These are phyloP conservation scores for Prosopocoilus inquinatus DNA, from an alignment of 2,888 invertebrate species.

Conservation along the genomic window DNA sequence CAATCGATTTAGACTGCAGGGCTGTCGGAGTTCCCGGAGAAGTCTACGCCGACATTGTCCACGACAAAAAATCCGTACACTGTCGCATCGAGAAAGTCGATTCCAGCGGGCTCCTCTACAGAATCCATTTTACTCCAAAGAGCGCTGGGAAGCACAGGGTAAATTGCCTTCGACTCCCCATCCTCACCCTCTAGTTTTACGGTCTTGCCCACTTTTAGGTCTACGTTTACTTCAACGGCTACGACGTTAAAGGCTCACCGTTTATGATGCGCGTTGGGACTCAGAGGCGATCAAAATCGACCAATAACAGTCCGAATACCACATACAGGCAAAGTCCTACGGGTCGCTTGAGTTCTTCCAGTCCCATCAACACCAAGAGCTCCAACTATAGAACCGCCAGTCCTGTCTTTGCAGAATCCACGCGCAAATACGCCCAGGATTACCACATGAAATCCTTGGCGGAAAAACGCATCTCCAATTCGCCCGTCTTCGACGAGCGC, in stretches of 20 bases:
- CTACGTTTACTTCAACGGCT: conserved; percentile 92
- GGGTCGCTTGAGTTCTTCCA: conserved; percentile 41
- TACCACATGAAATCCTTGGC: conserved; percentile 41
- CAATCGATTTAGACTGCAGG: conserved; percentile 71
- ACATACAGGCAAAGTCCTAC: conserved; percentile 46
- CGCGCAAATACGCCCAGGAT: conserved; percentile 42
- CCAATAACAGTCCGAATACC: conserved; percentile 50
- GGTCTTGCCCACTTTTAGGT: conserved; percentile 53
- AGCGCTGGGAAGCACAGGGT: conserved; percentile 78
- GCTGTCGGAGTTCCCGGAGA: conserved; percentile 84
- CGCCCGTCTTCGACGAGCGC: conserved; percentile 40
- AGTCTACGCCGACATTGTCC: conserved; percentile 85
- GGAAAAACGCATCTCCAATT: conserved; percentile 41
- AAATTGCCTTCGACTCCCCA: conserved; percentile 27
- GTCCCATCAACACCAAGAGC: conserved; percentile 36
- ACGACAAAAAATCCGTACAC: conserved; percentile 81
- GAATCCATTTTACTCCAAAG: conserved; percentile 76
- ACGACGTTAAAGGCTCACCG: conserved; percentile 79
- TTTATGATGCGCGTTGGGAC: conserved; percentile 84
- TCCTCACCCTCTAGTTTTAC: not conserved
- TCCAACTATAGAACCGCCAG: conserved; percentile 35
- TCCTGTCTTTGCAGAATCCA: conserved; percentile 20
- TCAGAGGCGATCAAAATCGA: conserved; percentile 60
- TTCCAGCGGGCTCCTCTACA: conserved; percentile 63
- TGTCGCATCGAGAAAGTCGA: conserved; percentile 80